These are phyloP conservation scores for Rhagoletis pomonella DNA, from an alignment of 1,140 invertebrate genomes.

Conservation along the genomic window DNA sequence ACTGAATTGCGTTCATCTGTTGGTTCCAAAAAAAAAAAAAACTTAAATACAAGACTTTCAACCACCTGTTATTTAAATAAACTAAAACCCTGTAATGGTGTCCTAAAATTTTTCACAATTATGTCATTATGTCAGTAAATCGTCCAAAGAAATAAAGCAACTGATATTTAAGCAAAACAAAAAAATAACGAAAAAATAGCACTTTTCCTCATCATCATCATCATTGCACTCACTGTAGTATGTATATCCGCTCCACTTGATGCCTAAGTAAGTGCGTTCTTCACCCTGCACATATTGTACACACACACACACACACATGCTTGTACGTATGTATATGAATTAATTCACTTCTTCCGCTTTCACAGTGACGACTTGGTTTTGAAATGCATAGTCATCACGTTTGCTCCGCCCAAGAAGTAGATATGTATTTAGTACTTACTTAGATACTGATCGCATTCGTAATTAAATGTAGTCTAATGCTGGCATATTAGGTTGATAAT, in stretches of 20 bases:
- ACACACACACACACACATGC: not conserved
- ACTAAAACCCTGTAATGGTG: no score
- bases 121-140: no score
- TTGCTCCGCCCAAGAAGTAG: not conserved
- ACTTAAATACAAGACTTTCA: no score
- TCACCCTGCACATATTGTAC: no score
- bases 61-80: no score
- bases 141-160: no score
- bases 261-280: not conserved
- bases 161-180: no score
- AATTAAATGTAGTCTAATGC: conserved; percentile 24
- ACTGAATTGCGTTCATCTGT: no score
- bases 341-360: conserved; percentile 20
- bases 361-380: conserved; percentile 10
- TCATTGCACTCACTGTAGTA: not conserved
- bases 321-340: not conserved
- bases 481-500: conserved; percentile 14
- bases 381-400: conserved; percentile 1
- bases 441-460: not conserved
- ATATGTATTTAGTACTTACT: not conserved
- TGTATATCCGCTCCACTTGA: conserved; percentile 35
- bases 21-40: no score
- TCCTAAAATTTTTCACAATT: no score
- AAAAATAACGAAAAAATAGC: not conserved
- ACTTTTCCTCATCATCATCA: not conserved